Percentiles rank a stretch among this genome's conserved stretches.
Evolutionary conservation across 92 coral and sea anemone genomes (phyloP).

Genomic region (Palythoa grandis): DNA sequence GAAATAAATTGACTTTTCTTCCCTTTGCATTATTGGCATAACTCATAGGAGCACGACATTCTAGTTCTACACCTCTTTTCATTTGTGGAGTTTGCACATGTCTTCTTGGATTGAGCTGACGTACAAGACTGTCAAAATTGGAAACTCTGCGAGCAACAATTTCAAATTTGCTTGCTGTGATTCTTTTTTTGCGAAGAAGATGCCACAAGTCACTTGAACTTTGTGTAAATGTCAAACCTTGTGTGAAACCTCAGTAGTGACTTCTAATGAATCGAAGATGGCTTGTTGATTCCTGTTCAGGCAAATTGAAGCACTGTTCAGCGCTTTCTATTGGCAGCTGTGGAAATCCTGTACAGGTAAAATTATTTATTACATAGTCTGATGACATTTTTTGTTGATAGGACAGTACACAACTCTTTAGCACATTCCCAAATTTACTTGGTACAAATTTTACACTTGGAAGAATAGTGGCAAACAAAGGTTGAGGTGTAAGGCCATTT

Average conservation of each 20-base stretch:
- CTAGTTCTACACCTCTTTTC: slow-evolving; percentile 60
- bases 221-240: slow-evolving; percentile 55
- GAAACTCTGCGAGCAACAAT: slow-evolving; percentile 38
- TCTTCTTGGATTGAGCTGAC: slow-evolving; percentile 54
- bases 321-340: slow-evolving; percentile 36
- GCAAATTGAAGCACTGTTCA: slow-evolving; percentile 29
- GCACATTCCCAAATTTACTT: no score
- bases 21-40: slow-evolving; percentile 41
- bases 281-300: slow-evolving; percentile 41
- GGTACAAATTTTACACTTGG: no score
- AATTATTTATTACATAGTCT: no score
- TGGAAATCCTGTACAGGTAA: no score
- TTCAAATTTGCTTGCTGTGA: slow-evolving; percentile 72
- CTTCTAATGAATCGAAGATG: slow-evolving; percentile 34
- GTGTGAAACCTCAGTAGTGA: slow-evolving; percentile 11
- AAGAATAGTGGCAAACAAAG: no score
- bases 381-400: no score
- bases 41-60: slow-evolving; percentile 39
- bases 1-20: slow-evolving; percentile 50
- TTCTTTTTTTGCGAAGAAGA: slow-evolving; percentile 50
- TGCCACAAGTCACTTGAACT: slow-evolving; percentile 57
- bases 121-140: slow-evolving; percentile 51
- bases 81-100: slow-evolving; percentile 46
- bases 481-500: no score
- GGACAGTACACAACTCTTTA: no score